Percentiles rank a stretch among this genome's conserved stretches.
Conservation (phyloP, 2,888 invertebrate species). For the Nomada lathburiana region DNA sequence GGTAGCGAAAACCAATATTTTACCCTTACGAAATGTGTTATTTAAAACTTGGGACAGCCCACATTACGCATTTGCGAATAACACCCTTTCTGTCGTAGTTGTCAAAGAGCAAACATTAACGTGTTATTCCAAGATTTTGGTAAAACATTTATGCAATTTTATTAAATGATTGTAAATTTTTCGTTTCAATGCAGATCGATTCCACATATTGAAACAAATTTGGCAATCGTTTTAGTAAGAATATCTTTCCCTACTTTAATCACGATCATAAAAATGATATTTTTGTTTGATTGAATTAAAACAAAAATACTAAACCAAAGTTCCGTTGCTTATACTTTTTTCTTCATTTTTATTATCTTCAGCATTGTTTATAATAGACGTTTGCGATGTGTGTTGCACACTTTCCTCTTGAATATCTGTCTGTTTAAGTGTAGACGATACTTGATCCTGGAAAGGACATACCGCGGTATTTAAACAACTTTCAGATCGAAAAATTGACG, state of each 20-base stretch:
- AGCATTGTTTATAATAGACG: neutral
- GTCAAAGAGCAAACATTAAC: too few species aligned
- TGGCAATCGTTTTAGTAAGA: neutral
- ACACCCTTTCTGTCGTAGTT: too few species aligned
- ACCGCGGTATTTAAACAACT: neutral
- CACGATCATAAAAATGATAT: neutral
- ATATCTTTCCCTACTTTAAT: too few species aligned
- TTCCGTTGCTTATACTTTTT: conserved; percentile 10
- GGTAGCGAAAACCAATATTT: too few species aligned
- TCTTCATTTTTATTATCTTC: neutral
- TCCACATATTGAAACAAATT: neutral
- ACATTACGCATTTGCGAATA: too few species aligned
- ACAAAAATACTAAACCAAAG: neutral
- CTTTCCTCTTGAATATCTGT: conserved; percentile 8
- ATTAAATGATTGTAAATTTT: neutral
- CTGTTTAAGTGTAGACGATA: neutral
- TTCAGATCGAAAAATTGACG: neutral
- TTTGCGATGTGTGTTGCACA: neutral
- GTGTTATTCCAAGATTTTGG: neutral
- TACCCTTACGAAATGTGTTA: too few species aligned
- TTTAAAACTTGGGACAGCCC: too few species aligned
- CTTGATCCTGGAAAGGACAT: neutral
- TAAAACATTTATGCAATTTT: neutral
- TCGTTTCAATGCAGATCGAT: neutral
- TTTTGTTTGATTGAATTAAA: neutral